phyloP scores from a whole-genome alignment of 2,888 invertebrate genomes.

The Pseudanteris insignis region DNA sequence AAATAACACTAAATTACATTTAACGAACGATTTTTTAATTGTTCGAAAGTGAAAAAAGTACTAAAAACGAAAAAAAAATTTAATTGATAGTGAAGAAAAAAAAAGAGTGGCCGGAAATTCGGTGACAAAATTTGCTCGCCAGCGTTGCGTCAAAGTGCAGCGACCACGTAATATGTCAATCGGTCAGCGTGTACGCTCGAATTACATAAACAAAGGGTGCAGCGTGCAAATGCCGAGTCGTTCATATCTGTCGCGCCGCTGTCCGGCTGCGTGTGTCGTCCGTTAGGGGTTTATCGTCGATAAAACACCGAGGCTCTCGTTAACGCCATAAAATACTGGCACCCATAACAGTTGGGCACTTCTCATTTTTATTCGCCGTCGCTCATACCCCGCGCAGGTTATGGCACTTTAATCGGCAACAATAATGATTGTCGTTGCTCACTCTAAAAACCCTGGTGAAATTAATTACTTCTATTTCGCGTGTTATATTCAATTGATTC shows the following conservation, averaged over 20 bases:
- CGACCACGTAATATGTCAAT: slow-evolving; percentile 16
- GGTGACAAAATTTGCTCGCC: no score
- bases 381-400: slow-evolving; percentile 48
- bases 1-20: no score
- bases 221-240: slow-evolving; percentile 22
- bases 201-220: slow-evolving; percentile 23
- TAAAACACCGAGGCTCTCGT: slow-evolving; percentile 59
- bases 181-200: slow-evolving; percentile 7
- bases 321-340: slow-evolving; percentile 61
- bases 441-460: background rate
- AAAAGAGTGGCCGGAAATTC: no score
- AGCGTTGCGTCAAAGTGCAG: background rate
- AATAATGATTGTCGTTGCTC: slow-evolving; percentile 51
- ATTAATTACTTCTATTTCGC: no score
- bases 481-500: no score
- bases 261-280: slow-evolving; percentile 18
- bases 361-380: slow-evolving; percentile 50
- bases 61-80: no score
- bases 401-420: slow-evolving; percentile 59
- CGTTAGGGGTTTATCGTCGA: slow-evolving; percentile 57
- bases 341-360: slow-evolving; percentile 57
- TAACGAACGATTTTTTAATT: no score
- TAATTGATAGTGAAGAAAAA: no score
- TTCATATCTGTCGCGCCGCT: slow-evolving; percentile 34
- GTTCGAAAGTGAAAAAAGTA: no score